Conservation (phyloP, 2,888 invertebrate genomes). For the Chrysolina oricalcia region DNA sequence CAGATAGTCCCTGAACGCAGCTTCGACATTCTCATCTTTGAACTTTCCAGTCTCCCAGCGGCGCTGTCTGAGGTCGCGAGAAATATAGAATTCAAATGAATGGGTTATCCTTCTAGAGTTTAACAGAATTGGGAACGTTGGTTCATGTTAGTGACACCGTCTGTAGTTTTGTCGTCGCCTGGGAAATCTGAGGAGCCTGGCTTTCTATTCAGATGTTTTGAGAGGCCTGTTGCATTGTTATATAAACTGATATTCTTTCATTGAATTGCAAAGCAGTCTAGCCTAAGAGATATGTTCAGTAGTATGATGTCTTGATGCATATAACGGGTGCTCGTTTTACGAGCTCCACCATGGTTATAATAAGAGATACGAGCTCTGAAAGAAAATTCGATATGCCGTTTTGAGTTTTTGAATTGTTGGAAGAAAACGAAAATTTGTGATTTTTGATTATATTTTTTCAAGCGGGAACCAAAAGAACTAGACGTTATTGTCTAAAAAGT, state of each 20-base stretch:
- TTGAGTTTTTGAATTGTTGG: too few species aligned
- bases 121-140: slow-evolving; percentile 52
- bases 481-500: too few species aligned
- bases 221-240: slow-evolving; percentile 54
- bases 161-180: slow-evolving; percentile 48
- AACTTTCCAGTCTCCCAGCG: slow-evolving; percentile 19
- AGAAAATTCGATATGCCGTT: too few species aligned
- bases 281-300: not conserved
- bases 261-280: slow-evolving; percentile 18
- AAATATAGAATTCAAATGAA: slow-evolving; percentile 54
- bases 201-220: slow-evolving; percentile 46
- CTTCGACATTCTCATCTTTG: slow-evolving; percentile 11
- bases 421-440: too few species aligned
- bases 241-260: slow-evolving; percentile 47
- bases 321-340: too few species aligned
- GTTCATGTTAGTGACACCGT: slow-evolving; percentile 51
- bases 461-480: too few species aligned
- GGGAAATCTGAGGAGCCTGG: slow-evolving; percentile 52
- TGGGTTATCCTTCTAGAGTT: slow-evolving; percentile 50
- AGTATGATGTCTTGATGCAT: not conserved
- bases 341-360: too few species aligned
- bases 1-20: slow-evolving; percentile 9
- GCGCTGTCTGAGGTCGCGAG: slow-evolving; percentile 21
- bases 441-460: too few species aligned
- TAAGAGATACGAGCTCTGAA: too few species aligned